These are phyloP conservation scores for Notolabrus celidotus DNA, from an alignment of 2,797 vertebrate genomes.

Conservation along the genomic window DNA sequence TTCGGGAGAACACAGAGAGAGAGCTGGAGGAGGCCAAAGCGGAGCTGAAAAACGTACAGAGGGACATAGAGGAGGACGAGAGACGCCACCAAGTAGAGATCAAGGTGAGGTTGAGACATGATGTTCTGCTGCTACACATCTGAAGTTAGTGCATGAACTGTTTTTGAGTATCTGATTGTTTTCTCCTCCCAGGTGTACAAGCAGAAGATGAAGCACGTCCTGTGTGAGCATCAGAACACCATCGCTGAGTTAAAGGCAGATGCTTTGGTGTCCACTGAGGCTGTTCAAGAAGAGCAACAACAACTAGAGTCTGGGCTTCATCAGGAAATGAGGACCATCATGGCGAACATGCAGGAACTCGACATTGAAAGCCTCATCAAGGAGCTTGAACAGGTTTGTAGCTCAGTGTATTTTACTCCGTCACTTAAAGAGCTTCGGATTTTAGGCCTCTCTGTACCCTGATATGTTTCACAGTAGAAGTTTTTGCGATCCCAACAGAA, in stretches of 20 bases:
- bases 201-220: constrained; percentile 95
- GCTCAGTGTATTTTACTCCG: neutral
- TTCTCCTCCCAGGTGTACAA: constrained; percentile 89
- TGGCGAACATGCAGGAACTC: constrained; percentile 83
- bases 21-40: constrained; percentile 88
- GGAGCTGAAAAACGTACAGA: constrained; percentile 87
- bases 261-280: constrained; percentile 74
- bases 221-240: constrained; percentile 94
- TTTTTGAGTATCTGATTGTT: constrained; percentile 1
- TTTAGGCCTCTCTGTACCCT: neutral
- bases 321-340: constrained; percentile 77
- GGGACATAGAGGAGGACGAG: constrained; percentile 90
- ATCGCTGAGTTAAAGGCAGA: constrained; percentile 87
- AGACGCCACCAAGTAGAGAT: constrained; percentile 91
- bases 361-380: constrained; percentile 82
- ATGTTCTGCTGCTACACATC: neutral
- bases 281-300: constrained; percentile 85
- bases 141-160: too few species aligned
- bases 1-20: constrained; percentile 87
- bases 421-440: neutral
- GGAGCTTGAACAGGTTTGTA: constrained; percentile 88
- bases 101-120: constrained; percentile 83
- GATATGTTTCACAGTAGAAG: neutral
- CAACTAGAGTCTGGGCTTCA: constrained; percentile 82
- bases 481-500: constrained; percentile 81